These are phyloP conservation scores for Drosophila recens DNA, from an alignment of 2,888 invertebrate genomes.

Conservation along the genomic window DNA sequence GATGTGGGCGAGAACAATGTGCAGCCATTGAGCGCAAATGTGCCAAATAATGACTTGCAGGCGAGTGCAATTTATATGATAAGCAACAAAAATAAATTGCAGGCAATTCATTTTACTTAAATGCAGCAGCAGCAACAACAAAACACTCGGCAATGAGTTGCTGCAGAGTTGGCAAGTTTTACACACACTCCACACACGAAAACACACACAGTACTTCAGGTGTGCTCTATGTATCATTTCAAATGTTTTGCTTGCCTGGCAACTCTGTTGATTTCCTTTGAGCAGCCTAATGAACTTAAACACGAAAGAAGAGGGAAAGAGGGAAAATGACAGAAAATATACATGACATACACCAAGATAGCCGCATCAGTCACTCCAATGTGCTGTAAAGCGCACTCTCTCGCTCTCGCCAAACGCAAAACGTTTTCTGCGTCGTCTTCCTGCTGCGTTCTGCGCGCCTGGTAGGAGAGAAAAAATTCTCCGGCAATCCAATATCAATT, in stretches of 20 bases:
- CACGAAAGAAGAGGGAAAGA: no score
- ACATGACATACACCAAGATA: background rate
- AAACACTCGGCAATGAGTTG: constrained; percentile 45
- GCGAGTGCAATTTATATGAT: constrained; percentile 82
- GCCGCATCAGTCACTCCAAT: no score
- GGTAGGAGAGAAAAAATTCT: no score
- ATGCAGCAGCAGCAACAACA: constrained; percentile 52
- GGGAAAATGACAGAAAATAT: no score
- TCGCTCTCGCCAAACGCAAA: no score
- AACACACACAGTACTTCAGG: constrained; percentile 16
- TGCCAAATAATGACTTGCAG: constrained; percentile 82
- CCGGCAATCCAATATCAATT: no score
- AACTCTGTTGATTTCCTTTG: constrained; percentile 55
- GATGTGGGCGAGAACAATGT: constrained; percentile 68
- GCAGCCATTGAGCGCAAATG: constrained; percentile 81
- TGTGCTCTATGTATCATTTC: constrained; percentile 60
- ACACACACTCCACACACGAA: constrained; percentile 19
- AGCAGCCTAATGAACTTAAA: constrained; percentile 61
- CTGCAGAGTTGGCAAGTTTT: constrained; percentile 58
- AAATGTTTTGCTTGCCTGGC: constrained; percentile 55
- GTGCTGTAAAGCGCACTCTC: no score
- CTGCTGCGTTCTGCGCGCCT: no score
- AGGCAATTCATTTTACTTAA: constrained; percentile 82
- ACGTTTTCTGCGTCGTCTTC: no score
- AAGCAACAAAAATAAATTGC: constrained; percentile 82